A percentile compares a stretch with the other conserved stretches of the same genome.
phyloP scores from a whole-genome alignment of 2,888 invertebrate genomes.

The Apoda limacodes region DNA sequence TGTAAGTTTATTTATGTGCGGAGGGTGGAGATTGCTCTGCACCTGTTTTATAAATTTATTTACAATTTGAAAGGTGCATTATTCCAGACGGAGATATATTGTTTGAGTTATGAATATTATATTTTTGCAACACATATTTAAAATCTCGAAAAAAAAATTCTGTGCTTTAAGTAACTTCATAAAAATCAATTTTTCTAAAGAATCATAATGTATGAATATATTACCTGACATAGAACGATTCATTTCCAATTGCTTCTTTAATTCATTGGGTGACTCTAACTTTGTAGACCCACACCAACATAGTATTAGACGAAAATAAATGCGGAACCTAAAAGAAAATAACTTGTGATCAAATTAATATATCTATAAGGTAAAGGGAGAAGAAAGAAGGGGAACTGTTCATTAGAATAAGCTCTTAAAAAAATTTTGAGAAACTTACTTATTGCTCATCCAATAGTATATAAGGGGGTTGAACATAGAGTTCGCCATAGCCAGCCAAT shows the following conservation, averaged over 20 bases:
- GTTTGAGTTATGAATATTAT: background rate
- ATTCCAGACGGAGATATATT: background rate
- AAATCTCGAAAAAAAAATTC: background rate
- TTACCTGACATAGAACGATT: slow-evolving; percentile 60
- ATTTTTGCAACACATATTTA: slow-evolving; percentile 1
- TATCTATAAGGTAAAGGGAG: too few species aligned
- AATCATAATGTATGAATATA: too few species aligned
- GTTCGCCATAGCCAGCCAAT: slow-evolving; percentile 93
- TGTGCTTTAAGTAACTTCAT: too few species aligned
- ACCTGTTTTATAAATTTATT: background rate
- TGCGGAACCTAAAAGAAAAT: slow-evolving; percentile 68
- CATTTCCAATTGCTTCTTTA: slow-evolving; percentile 50
- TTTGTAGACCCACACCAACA: slow-evolving; percentile 67
- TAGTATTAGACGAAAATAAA: slow-evolving; percentile 75
- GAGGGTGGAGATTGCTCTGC: too few species aligned
- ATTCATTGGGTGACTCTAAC: slow-evolving; percentile 37
- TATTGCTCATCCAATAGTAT: slow-evolving; percentile 93
- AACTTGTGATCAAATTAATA: slow-evolving; percentile 1
- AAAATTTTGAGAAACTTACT: slow-evolving; percentile 55
- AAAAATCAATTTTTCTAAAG: too few species aligned
- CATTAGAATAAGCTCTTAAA: background rate
- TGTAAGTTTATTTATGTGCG: too few species aligned
- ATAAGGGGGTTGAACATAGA: slow-evolving; percentile 93
- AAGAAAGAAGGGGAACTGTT: too few species aligned
- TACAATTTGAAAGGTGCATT: background rate